Evolutionary conservation across 2,113 vertebrate species (phyloP).

Genomic region (Talpa occidentalis): DNA sequence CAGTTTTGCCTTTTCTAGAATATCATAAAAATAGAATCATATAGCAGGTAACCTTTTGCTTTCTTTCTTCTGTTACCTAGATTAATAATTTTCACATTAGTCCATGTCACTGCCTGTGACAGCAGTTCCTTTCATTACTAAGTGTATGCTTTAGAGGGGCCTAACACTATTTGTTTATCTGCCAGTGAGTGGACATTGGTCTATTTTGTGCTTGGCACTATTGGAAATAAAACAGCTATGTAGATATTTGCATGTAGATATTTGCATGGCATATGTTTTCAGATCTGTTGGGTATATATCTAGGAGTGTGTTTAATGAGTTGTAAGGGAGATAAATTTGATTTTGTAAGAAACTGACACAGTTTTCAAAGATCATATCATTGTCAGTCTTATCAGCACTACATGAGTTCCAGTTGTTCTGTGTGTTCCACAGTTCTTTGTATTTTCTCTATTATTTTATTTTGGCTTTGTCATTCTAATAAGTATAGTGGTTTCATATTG

Average conservation of each 20-base stretch:
- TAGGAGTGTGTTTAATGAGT: not conserved
- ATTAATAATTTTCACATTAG: not conserved
- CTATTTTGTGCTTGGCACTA: not conserved
- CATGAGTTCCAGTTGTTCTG: not conserved
- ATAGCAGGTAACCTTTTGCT: not conserved
- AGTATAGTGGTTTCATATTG: not conserved
- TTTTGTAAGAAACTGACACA: not conserved
- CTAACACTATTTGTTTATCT: not conserved
- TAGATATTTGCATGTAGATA: not conserved
- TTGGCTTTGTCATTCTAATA: not conserved
- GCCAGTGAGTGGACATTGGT: not conserved
- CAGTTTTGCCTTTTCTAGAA: not conserved
- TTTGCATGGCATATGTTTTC: not conserved
- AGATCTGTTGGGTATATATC: not conserved
- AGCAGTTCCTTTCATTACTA: not conserved
- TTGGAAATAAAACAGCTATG: not conserved
- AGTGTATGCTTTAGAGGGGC: not conserved
- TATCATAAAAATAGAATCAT: not conserved
- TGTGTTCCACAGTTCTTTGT: not conserved
- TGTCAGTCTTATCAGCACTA: not conserved
- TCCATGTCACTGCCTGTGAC: not conserved
- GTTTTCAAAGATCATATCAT: not conserved
- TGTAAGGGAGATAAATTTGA: not conserved
- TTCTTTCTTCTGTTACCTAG: not conserved
- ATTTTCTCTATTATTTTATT: not conserved